Base-by-base conservation (phyloP, 2,888 invertebrate genomes). In the Balanococcus diminutus region DNA sequence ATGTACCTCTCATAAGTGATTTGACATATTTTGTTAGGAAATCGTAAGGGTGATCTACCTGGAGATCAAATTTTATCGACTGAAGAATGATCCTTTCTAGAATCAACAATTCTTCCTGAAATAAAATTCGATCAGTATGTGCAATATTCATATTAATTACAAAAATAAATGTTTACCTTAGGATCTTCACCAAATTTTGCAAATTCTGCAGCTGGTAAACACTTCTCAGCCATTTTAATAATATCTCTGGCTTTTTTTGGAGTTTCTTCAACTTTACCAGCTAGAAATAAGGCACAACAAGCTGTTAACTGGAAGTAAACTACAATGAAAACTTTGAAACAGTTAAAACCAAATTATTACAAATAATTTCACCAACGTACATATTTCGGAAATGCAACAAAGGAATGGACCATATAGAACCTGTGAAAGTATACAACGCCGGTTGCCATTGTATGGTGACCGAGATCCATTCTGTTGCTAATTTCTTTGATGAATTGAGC, bases 231-330 rank as follows among this genome's bases (percentile, higher is more conserved):
- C 86, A 94, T 95, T 91, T 95, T 95, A 86, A 99, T 97, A 82
- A 99, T 96, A 90, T 99, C 99, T 90, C 96, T 96, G 90, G 98
- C 98, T 91, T 99, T 99, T 90, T 99, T 99, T 84, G 99, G 99
- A n/a, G 99, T 99, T 91, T 99, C 99, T 90, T 99, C 99, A 16
- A 99, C 98, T 92, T 99, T 99, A 0, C 99, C 99, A 88, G 99
- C 99, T 88, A 99, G 91, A 90, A 99, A 97, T 86, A 99, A 91
- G 89, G 98, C 99, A 90, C 98, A 98, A 89, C 98, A 96, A 11
- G 98, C 98, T 11, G 98, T 98, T 75, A 98, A 92, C 94, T 94
- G 88, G 51, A 89, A 88, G 11, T 19, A 6, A 79, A 28, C 28
- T 1, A 39, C 31, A 9, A n/a, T n/a, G n/a, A n/a, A n/a, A n/a